Evolutionary conservation across 2,888 invertebrate genomes (phyloP), one percentile per base, ranked within the genome.

Genomic region (Mechanitis mazaeus): DNA sequence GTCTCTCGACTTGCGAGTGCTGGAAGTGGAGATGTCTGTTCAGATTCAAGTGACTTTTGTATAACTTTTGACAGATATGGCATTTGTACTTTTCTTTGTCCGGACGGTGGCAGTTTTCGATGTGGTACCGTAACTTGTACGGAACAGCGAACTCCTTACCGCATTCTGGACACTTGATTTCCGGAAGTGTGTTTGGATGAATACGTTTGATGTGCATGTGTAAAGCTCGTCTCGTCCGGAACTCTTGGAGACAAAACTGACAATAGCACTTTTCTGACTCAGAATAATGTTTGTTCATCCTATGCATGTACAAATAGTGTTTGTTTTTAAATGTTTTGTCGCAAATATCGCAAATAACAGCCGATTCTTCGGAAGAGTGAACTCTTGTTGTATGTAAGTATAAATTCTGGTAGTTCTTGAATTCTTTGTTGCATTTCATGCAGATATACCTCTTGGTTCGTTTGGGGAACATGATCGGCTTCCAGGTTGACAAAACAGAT

Each of bases 281-380:
- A 0, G 89, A 88, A n/a, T 89, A 89, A 61, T 90, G 89, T 7
- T 88, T 88, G 46, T 90, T 90, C 89, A 89, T 90, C 2, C 87
- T 65, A 64, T 90, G 89, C 89, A 90, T 90, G 71, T 90, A 90
- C 1, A 90, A 45, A 60, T 90, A 90, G 64, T 90, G 89, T 64
- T 90, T 90, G 47, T 90, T 89, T 56, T 90, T 90, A 64, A 89
- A 90, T 0, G 85, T 82, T 58, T 88, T 89, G 63, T 88, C 87
- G 33, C 90, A 90, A 0, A 84, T 79, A 46, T 87, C 77, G 63
- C 90, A 90, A 0, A 85, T 68, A 0, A 88, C 90, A 0, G 88
- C 87, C 0, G 87, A 87, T 0, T 88, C 87, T 50, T 86, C 86
- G 0, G 88, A 79, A 0, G 89, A 88, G 65, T 90, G 90, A 0